phyloP scores from a whole-genome alignment of 2,113 vertebrate genomes.

The Tricholaema leucomelas region DNA sequence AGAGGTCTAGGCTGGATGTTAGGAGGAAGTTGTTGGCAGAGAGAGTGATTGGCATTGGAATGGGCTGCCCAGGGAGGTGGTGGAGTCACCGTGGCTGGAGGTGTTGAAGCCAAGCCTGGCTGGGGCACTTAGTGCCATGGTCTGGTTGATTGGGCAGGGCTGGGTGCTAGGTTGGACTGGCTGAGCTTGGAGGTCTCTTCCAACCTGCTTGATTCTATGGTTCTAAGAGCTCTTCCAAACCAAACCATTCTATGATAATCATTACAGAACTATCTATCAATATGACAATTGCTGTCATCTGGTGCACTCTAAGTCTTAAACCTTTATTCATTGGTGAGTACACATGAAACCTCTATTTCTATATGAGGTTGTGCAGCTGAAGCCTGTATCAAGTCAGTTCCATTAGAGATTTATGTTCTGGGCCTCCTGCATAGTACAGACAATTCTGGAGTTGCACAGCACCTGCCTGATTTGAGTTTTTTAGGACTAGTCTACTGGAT shows the following conservation, averaged over 20 bases:
- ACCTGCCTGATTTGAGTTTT: background rate
- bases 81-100: too few species aligned
- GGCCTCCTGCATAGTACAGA: background rate
- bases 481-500: background rate
- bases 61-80: too few species aligned
- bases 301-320: background rate
- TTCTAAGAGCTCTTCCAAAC: background rate
- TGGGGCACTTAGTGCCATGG: too few species aligned
- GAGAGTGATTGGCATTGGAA: too few species aligned
- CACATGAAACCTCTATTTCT: rapidly evolving
- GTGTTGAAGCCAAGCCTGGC: too few species aligned
- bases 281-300: background rate
- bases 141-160: too few species aligned
- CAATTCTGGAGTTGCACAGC: background rate
- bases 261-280: too few species aligned
- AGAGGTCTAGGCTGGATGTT: too few species aligned
- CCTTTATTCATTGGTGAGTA: background rate
- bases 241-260: background rate
- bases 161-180: too few species aligned
- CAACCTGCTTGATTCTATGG: too few species aligned
- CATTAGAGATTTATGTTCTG: background rate
- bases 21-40: too few species aligned
- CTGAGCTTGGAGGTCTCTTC: too few species aligned
- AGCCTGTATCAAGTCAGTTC: background rate
- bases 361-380: background rate